phyloP scores from a whole-genome alignment of 2,113 vertebrate genomes.

The Anolis sagrei region DNA sequence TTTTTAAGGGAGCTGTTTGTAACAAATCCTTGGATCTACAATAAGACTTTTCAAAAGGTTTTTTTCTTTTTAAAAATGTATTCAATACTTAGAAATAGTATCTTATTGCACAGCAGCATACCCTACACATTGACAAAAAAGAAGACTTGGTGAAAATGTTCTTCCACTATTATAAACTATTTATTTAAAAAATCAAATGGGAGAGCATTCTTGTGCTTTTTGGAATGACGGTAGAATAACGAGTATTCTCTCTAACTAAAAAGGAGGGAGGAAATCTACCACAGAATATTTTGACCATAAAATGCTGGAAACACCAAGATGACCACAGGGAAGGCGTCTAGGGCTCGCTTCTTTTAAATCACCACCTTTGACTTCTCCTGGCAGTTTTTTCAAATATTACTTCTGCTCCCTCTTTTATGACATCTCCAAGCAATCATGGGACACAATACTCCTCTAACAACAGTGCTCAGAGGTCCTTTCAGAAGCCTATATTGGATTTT shows the following conservation, averaged over 20 bases:
- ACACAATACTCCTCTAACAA: conserved; percentile 35
- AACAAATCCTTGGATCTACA: too few relatives aligned
- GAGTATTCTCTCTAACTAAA: conserved; percentile 21
- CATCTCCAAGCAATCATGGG: conserved; percentile 44
- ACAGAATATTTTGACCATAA: neutral
- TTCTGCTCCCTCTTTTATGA: conserved; percentile 36
- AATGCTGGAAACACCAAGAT: conserved; percentile 43
- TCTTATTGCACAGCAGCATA: neutral
- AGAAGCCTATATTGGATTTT: conserved; percentile 46
- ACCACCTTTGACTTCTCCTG: conserved; percentile 40
- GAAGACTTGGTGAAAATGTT: conserved; percentile 7
- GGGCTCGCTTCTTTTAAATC: conserved; percentile 40
- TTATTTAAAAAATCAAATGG: conserved; percentile 5
- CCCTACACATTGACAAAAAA: neutral
- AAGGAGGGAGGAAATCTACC: neutral
- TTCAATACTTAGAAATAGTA: conserved; percentile 13
- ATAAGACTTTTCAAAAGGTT: too few relatives aligned
- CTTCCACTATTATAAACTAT: conserved; percentile 15
- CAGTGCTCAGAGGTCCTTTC: conserved; percentile 36
- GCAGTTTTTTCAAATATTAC: conserved; percentile 42
- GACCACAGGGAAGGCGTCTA: conserved; percentile 6
- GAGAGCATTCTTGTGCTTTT: neutral
- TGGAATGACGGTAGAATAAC: neutral
- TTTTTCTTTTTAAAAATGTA: neutral
- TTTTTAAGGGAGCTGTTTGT: too few relatives aligned